Conservation (phyloP, 1,140 invertebrate species). For the Teleopsis dalmanni region DNA sequence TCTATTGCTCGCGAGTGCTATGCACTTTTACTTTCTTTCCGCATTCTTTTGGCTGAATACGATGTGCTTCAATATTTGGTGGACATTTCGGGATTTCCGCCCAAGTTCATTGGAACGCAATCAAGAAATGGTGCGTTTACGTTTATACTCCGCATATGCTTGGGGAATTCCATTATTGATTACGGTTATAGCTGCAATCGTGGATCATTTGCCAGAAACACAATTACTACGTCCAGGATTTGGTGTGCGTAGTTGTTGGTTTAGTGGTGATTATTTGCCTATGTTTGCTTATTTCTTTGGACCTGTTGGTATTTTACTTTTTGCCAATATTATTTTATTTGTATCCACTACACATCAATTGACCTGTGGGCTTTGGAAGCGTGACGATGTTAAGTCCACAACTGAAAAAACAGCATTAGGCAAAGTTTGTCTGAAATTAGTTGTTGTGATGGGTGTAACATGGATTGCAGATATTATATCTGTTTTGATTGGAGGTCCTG, state of each 20-base stretch:
- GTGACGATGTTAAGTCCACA: slow-evolving; percentile 78
- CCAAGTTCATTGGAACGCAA: slow-evolving; percentile 73
- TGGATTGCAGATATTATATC: slow-evolving; percentile 78
- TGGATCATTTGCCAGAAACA: slow-evolving; percentile 52
- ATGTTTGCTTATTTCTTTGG: slow-evolving; percentile 76
- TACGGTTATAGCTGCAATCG: slow-evolving; percentile 58
- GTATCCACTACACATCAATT: slow-evolving; percentile 72
- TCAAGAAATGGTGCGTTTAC: slow-evolving; percentile 66
- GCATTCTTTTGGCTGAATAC: slow-evolving; percentile 95
- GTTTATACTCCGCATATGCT: slow-evolving; percentile 70
- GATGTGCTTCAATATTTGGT: slow-evolving; percentile 94
- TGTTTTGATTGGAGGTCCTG: slow-evolving; percentile 62
- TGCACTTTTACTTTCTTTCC: slow-evolving; percentile 89
- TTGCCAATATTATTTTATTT: slow-evolving; percentile 70
- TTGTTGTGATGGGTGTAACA: slow-evolving; percentile 78
- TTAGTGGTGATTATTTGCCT: slow-evolving; percentile 65
- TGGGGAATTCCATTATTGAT: slow-evolving; percentile 71
- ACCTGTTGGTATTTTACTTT: slow-evolving; percentile 66
- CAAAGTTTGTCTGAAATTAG: slow-evolving; percentile 71
- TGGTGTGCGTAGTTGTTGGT: slow-evolving; percentile 69
- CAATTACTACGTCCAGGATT: slow-evolving; percentile 61
- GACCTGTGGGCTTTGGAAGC: slow-evolving; percentile 78
- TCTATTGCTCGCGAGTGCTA: slow-evolving; percentile 65
- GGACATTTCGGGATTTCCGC: slow-evolving; percentile 80
- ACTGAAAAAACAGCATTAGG: slow-evolving; percentile 71